Evolutionary conservation across 2,113 vertebrate genomes (phyloP).

Genomic region (Scomber scombrus): DNA sequence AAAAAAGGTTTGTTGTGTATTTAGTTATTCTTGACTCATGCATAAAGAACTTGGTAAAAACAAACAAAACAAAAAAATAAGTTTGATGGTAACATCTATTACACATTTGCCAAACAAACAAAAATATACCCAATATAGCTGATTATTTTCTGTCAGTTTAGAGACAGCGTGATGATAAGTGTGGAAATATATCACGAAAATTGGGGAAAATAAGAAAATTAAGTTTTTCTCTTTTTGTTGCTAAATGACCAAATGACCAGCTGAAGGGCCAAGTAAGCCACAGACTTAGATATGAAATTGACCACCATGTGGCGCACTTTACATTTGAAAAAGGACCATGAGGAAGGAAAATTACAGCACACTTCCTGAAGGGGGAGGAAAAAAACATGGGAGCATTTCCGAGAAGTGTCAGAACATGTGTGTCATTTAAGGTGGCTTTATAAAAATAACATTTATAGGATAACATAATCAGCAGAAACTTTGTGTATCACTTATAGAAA

Average conservation of each 20-base stretch:
- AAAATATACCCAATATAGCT: neutral
- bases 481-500: neutral
- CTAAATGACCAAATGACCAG: too few species aligned
- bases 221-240: too few species aligned
- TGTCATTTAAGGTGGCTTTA: neutral
- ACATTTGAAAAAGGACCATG: neutral
- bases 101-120: too few species aligned
- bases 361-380: conserved; percentile 18
- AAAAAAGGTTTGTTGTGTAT: neutral
- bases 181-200: neutral
- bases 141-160: neutral
- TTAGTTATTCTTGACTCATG: neutral
- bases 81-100: neutral
- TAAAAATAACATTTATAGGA: neutral
- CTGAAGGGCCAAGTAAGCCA: too few species aligned
- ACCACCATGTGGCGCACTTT: conserved; percentile 51
- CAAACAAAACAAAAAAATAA: neutral
- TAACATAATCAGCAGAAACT: neutral
- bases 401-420: conserved; percentile 57
- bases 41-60: too few species aligned
- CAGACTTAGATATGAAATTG: neutral
- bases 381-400: conserved; percentile 48
- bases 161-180: neutral
- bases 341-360: conserved; percentile 62
- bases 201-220: neutral